Base-by-base conservation (phyloP, 2,113 vertebrate genomes). In the Chloropsis hardwickii region DNA sequence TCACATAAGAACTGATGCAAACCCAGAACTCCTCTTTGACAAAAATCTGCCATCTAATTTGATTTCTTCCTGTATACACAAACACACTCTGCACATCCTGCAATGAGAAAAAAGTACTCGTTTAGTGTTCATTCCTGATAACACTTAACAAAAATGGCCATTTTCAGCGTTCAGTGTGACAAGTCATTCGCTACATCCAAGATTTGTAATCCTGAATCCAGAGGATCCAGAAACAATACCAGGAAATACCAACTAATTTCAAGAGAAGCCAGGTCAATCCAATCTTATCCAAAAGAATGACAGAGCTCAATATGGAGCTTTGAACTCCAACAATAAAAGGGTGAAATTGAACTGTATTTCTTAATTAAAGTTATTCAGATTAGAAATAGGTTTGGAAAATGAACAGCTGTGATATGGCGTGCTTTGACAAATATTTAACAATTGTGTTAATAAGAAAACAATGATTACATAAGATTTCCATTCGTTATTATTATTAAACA, bases 401-500 rank as follows among this genome's bases (percentile, higher is more conserved):
- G 64, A 93, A 86, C 10, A 64, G 60, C 37, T 86, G 11, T 70
- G 78, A 91, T 45, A 42, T n/a, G 90, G 45, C n/a, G 51, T 74
- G 31, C 77, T 95, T 88, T 67, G 61, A 73, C 37, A 96, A 71
- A 78, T 73, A 54, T 60, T 50, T 72, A 93, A 70, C 44, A 65
- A 50, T n/a, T 11, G 3, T 65, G 40, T 69, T 51, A 87, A 22
- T 86, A 44, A 77, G 56, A 95, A 94, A 69, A 42, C 29, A n/a
- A 44, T 67, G 50, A 88, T 81, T 61, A 95, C 92, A 44, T 67
- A 72, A 62, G 6, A 58, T 33, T 88, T 89, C 19, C 4, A n/a
- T 54, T 88, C 35, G 37, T 50, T 48, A 48, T 51, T 80, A 94
- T 61, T 94, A 95, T 77, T 94, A 85, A 90, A 92, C 67, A 47